Evolutionary conservation across 1,140 invertebrate species (phyloP), one percentile per base, ranked within the genome.

Genomic region (Bombus fervidus): DNA sequence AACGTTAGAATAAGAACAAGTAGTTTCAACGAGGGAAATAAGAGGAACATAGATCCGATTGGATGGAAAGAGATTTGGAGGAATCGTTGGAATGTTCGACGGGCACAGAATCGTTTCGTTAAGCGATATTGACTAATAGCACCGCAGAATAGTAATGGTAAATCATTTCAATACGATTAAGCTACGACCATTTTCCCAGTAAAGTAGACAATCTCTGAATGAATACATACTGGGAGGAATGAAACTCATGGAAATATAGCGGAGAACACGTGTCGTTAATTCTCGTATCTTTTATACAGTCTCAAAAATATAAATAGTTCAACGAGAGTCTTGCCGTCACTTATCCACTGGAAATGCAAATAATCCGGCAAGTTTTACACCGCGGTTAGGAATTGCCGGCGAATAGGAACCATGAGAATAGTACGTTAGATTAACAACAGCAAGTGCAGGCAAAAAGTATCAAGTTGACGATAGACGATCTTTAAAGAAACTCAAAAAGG

Each of bases 341-440:
- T 59, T 39, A 83, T 39, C 41, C 53, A 73, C 34, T 86, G 64
- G 68, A 86, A 75, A 89, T 78, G 73, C 74, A 83, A 89, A 86
- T 47, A 66, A 83, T 77, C 59, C 84, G 66, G 88, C 62, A 59
- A 57, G 53, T 64, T 81, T 86, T 77, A 79, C 59, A 86, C 76
- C 69, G 71, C 76, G 66, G 76, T 89, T 89, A 86, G 81, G 73
- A 90, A 74, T 87, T 85, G 88, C 89, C 82, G 80, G 86, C 18
- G 53, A 68, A 89, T 90, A 90, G 86, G 88, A 90, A 90, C 86
- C 88, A 87, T 84, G 75, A 87, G 66, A 72, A 79, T 78, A 76
- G 71, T 64, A 68, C 25, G 64, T 77, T 53, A 64, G 81, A 82
- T 83, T 31, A 62, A 18, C n/a, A 77, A 76, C 73, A 83, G 81